Evolutionary conservation across 2,113 vertebrate species (phyloP).

Genomic region (Plotosus lineatus): DNA sequence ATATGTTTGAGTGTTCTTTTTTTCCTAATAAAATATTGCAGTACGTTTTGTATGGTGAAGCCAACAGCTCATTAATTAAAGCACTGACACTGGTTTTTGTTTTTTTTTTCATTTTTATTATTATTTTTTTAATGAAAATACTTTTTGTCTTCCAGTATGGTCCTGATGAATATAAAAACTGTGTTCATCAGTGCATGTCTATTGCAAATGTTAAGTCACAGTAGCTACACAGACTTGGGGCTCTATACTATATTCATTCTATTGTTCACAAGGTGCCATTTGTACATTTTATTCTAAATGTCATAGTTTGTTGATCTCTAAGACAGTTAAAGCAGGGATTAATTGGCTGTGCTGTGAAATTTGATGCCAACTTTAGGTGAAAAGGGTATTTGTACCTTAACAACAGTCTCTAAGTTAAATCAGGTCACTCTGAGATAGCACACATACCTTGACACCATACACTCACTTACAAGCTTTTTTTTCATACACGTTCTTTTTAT

Average conservation of each 20-base stretch:
- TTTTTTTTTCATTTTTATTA: too few relatives aligned
- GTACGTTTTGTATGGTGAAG: not conserved
- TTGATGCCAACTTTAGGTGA: conserved; percentile 55
- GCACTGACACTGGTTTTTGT: conserved; percentile 68
- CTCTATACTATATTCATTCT: conserved; percentile 35
- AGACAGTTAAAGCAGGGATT: conserved; percentile 50
- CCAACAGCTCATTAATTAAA: conserved; percentile 67
- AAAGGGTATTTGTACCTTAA: conserved; percentile 14
- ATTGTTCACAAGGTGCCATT: conserved; percentile 39
- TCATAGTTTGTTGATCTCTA: conserved; percentile 54
- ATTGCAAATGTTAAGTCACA: conserved; percentile 60
- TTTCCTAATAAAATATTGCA: conserved; percentile 4
- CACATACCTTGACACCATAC: conserved; percentile 12
- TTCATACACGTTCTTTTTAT: not conserved
- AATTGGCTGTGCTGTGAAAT: conserved; percentile 42
- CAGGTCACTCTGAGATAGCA: not conserved
- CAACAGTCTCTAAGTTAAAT: conserved; percentile 31
- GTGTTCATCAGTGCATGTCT: conserved; percentile 59
- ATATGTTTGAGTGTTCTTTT: conserved; percentile 46
- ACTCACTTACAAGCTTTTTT: not conserved
- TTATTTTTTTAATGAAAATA: conserved; percentile 65
- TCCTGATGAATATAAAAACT: conserved; percentile 61
- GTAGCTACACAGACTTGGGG: conserved; percentile 36
- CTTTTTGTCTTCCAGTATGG: conserved; percentile 64
- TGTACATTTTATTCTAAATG: conserved; percentile 44